These are phyloP conservation scores for Nesometra sesokonis DNA, from an alignment of 35 echinoderm and acorn worm genomes.

Conservation along the genomic window DNA sequence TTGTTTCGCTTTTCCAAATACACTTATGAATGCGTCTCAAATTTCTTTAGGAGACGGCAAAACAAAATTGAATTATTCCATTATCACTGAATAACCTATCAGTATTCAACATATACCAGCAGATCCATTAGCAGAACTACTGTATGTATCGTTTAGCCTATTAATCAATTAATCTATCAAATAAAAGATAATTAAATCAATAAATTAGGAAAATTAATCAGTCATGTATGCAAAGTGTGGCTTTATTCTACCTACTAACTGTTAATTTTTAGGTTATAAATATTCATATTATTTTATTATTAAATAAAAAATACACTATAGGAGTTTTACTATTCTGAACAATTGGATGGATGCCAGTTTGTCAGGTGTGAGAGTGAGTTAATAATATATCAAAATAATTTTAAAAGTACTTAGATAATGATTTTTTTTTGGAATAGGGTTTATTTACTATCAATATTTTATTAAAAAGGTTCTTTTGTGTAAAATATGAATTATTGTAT, in stretches of 20 bases:
- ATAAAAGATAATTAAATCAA: background rate
- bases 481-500: no score
- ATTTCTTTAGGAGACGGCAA: background rate
- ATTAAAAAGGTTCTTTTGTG: no score
- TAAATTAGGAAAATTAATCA: background rate
- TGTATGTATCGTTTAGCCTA: background rate
- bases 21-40: background rate
- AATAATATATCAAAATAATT: no score
- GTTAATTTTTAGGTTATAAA: background rate
- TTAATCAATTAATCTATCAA: background rate
- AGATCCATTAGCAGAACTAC: background rate
- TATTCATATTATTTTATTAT: no score
- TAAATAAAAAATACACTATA: no score
- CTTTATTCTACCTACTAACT: background rate
- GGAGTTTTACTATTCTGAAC: no score
- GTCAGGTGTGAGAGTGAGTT: no score
- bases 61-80: background rate
- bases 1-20: no score
- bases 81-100: background rate
- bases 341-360: no score
- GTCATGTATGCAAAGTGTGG: background rate
- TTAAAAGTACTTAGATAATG: no score
- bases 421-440: no score
- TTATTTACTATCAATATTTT: no score
- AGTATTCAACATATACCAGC: background rate